These are phyloP conservation scores for Leucosticte australis DNA, from an alignment of 2,113 vertebrate species.

Conservation along the genomic window DNA sequence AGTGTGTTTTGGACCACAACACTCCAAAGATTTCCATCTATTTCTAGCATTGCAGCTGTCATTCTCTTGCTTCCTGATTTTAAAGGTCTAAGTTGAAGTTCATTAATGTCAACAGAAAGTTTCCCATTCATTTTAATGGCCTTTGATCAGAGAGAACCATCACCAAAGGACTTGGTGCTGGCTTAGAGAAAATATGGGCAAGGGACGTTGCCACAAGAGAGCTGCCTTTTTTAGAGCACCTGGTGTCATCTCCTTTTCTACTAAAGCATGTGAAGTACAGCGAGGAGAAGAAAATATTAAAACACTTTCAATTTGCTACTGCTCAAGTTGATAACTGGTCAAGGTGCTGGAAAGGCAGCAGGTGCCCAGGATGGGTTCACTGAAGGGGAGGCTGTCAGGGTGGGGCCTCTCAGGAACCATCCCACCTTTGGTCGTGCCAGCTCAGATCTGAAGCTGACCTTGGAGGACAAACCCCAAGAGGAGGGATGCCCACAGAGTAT, in stretches of 20 bases:
- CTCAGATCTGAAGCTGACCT: background rate
- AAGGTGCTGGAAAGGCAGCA: background rate
- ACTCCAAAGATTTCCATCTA: background rate
- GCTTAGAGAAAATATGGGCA: background rate
- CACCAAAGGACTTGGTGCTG: background rate
- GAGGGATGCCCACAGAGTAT: fast-evolving
- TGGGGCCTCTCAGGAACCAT: fast-evolving
- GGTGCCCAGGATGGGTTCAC: fast-evolving
- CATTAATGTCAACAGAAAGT: background rate
- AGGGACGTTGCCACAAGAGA: fast-evolving
- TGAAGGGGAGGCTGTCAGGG: fast-evolving
- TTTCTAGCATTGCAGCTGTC: background rate
- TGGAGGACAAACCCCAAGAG: background rate
- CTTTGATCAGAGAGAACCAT: background rate
- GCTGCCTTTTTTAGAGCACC: background rate
- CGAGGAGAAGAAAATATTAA: background rate
- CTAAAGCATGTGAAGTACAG: background rate
- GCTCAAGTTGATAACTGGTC: background rate
- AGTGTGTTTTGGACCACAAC: background rate
- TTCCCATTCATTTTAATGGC: background rate
- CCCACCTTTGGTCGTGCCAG: background rate
- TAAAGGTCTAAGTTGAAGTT: background rate
- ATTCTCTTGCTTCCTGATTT: background rate
- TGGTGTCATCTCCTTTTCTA: background rate
- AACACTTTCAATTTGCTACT: background rate